Conservation (phyloP, 35 echinoderm and acorn worm genomes). For the Amphiura filiformis region DNA sequence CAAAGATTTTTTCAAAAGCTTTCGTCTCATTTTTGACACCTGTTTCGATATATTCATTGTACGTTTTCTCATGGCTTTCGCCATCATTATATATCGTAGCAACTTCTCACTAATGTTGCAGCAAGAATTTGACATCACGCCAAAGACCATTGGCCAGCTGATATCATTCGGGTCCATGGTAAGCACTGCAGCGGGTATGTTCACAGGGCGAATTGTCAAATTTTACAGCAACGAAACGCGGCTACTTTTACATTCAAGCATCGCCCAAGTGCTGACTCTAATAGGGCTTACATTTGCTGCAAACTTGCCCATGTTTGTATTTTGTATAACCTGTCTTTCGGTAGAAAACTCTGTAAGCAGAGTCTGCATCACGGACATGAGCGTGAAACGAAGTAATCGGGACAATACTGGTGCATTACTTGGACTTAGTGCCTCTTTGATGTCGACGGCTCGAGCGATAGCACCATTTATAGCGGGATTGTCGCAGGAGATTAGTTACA, state of each 20-base stretch:
- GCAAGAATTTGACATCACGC: slow-evolving; percentile 61
- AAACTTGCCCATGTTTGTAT: slow-evolving; percentile 28
- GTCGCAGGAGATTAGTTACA: slow-evolving; percentile 53
- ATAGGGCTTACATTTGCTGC: slow-evolving; percentile 52
- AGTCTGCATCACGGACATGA: slow-evolving; percentile 69
- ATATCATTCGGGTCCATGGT: slow-evolving; percentile 69
- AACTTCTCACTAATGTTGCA: slow-evolving; percentile 83
- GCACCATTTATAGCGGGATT: slow-evolving; percentile 67
- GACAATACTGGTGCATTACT: slow-evolving; percentile 79
- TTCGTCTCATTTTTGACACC: slow-evolving; percentile 47
- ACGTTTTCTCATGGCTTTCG: slow-evolving; percentile 66
- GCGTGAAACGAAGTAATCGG: slow-evolving; percentile 53
- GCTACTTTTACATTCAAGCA: slow-evolving; percentile 57
- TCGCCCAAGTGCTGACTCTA: slow-evolving; percentile 37
- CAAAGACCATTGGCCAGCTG: slow-evolving; percentile 67
- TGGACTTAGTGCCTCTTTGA: slow-evolving; percentile 73
- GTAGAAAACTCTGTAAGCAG: slow-evolving; percentile 54
- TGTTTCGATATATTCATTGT: slow-evolving; percentile 73
- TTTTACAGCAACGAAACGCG: slow-evolving; percentile 42
- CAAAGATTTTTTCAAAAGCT: slow-evolving; percentile 45
- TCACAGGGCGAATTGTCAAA: slow-evolving; percentile 47
- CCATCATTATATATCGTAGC: slow-evolving; percentile 69
- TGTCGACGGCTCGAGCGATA: slow-evolving; percentile 69
- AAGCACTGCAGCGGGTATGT: slow-evolving; percentile 40
- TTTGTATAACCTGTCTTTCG: slow-evolving; percentile 41